Percentiles rank a stretch among this genome's conserved stretches.
phyloP scores from a whole-genome alignment of 2,113 vertebrate genomes.

The Chelonoidis abingdonii region DNA sequence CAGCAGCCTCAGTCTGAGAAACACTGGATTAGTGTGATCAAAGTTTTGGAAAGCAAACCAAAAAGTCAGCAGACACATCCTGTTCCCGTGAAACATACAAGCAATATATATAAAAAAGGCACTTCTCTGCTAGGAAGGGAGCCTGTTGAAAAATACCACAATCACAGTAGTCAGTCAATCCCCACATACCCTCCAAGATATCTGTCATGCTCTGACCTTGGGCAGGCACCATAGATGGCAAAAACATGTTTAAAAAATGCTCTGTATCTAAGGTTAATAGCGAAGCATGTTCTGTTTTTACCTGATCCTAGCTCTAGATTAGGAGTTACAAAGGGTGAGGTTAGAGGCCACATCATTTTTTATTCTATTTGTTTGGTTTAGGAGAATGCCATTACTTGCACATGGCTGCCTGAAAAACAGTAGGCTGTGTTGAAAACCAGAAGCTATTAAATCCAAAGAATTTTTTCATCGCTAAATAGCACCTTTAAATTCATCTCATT shows the following conservation, averaged over 20 bases:
- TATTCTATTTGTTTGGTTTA: not conserved
- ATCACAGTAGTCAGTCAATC: accelerated
- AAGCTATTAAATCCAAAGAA: not conserved
- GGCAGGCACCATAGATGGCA: not conserved
- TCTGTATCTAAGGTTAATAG: not conserved
- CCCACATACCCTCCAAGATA: not conserved
- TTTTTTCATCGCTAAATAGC: not conserved
- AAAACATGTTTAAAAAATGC: not conserved
- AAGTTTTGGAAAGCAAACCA: not conserved
- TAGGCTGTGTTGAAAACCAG: not conserved
- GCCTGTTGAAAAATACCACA: not conserved
- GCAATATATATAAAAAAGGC: not conserved
- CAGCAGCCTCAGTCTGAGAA: no score
- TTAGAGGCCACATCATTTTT: not conserved
- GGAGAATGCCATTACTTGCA: not conserved
- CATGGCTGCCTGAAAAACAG: not conserved
- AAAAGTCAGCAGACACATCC: not conserved
- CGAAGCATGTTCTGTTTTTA: not conserved
- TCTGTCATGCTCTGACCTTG: not conserved
- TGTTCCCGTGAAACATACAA: accelerated
- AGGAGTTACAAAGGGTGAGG: accelerated
- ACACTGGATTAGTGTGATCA: not conserved
- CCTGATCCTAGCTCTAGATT: not conserved
- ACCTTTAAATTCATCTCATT: slow-evolving; percentile 36
- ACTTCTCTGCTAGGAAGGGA: not conserved